These are phyloP conservation scores for Brachystomella parvula DNA, from an alignment of 1,140 invertebrate species.

Conservation along the genomic window DNA sequence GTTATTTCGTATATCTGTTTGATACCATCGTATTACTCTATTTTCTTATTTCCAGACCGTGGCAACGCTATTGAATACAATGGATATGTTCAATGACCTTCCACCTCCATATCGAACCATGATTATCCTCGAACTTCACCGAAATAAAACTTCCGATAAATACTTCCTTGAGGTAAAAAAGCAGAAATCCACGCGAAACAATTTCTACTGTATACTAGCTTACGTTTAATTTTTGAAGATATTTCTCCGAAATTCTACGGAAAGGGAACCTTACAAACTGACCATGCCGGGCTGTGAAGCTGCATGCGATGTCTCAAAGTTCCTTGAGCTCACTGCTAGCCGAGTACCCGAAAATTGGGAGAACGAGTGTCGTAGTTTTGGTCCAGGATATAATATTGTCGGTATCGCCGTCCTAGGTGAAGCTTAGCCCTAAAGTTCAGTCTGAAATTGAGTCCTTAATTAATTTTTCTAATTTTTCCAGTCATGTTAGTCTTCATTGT, in stretches of 20 bases:
- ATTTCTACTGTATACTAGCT: neutral
- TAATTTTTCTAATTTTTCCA: slow-evolving; percentile 10
- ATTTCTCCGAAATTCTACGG: slow-evolving; percentile 27
- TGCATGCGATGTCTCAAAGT: slow-evolving; percentile 51
- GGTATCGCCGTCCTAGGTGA: neutral
- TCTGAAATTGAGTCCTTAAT: neutral
- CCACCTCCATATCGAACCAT: slow-evolving; percentile 44
- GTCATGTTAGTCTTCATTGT: slow-evolving; percentile 11
- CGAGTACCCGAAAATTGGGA: slow-evolving; percentile 52
- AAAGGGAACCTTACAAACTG: slow-evolving; percentile 39
- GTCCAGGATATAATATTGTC: slow-evolving; percentile 8
- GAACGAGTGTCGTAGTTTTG: slow-evolving; percentile 46
- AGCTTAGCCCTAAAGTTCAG: neutral
- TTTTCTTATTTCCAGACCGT: slow-evolving; percentile 40
- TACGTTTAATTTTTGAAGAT: slow-evolving; percentile 19
- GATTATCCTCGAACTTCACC: slow-evolving; percentile 46
- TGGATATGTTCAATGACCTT: slow-evolving; percentile 44
- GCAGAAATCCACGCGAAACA: neutral
- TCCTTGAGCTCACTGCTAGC: slow-evolving; percentile 48
- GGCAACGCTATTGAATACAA: slow-evolving; percentile 42
- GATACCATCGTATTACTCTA: too few relatives aligned
- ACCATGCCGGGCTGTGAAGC: slow-evolving; percentile 52
- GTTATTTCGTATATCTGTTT: too few relatives aligned
- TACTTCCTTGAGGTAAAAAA: slow-evolving; percentile 40
- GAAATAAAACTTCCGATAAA: slow-evolving; percentile 30